Evolutionary conservation across 2,113 vertebrate genomes (phyloP), one percentile per base, ranked within the genome.

Genomic region (Burhinus bistriatus): DNA sequence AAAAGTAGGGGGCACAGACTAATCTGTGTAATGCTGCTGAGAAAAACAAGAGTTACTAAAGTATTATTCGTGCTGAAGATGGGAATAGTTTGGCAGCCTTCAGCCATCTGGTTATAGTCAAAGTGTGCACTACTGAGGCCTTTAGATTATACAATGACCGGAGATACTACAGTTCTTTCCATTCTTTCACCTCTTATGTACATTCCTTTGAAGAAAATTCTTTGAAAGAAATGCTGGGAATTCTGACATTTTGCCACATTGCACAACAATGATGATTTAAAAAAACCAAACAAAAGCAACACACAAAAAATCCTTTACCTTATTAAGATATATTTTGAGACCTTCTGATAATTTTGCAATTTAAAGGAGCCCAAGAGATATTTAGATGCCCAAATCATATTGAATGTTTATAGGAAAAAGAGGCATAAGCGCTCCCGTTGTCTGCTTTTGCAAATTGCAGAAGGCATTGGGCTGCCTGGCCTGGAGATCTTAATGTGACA

Each of bases 101-200:
- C 45, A 96, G 95, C 92, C 94, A 82, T 98, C 97, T 98, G 98
- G 93, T 97, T 97, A 80, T 61, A 97, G 96, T 98, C 97, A 98
- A 83, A 90, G 80, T 71, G 96, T 85, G 88, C 95, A 64, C 62
- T 95, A 22, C 70, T 27, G 85, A 96, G 96, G 80, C 83, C 94
- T 96, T 96, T 65, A 83, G 93, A 94, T 92, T 92, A 82, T 68
- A 69, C 94, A 96, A 49, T 51, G 86, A 91, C 90, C 97, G 95
- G 90, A 97, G 93, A 95, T 96, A 90, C 93, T 93, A 5, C 94
- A 89, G 90, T 95, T 97, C 92, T 92, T 96, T 97, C 95, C 92
- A 94, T 97, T 98, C 93, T 91, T 97, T 97, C 95, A 93, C 83
- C 86, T 93, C 97, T 96, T 62, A 81, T 26, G 81, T 71, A 64